These are phyloP conservation scores for Halictus ligatus DNA, from an alignment of 2,888 invertebrate genomes.

Conservation along the genomic window DNA sequence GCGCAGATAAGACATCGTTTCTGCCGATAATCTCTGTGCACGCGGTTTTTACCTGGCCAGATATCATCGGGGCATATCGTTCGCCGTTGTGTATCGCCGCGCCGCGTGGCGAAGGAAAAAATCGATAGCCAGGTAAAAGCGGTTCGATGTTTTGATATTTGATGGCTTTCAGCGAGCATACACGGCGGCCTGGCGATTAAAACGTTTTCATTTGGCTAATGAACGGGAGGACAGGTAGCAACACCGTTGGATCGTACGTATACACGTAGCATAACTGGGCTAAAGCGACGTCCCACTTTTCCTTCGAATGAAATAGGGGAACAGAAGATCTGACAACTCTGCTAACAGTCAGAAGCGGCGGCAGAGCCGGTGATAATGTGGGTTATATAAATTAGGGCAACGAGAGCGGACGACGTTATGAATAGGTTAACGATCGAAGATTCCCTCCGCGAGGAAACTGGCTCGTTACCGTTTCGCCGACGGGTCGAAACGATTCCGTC, in stretches of 20 bases:
- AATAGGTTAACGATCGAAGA: constrained; percentile 16
- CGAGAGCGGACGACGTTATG: not conserved
- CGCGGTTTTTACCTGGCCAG: constrained; percentile 8
- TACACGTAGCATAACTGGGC: not conserved
- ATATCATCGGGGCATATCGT: constrained; percentile 2
- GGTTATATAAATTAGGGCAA: constrained; percentile 16
- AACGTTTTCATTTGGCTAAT: constrained; percentile 12
- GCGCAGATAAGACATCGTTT: constrained; percentile 22
- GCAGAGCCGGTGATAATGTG: not conserved
- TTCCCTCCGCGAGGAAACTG: not conserved
- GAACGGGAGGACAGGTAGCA: not conserved
- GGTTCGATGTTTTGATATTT: not conserved
- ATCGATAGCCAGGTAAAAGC: constrained; percentile 8
- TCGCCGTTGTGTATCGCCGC: not conserved
- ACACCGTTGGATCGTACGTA: not conserved
- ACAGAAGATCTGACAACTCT: constrained; percentile 16
- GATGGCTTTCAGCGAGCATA: not conserved
- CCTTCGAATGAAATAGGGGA: not conserved
- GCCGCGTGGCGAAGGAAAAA: not conserved
- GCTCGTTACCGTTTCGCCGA: not conserved
- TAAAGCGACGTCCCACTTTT: constrained; percentile 1
- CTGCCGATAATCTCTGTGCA: constrained; percentile 23
- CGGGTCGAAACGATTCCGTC: not conserved
- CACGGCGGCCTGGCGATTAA: not conserved
- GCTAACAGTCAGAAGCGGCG: not conserved